Conservation (phyloP, 2,113 vertebrate genomes). For the Chauna torquata region DNA sequence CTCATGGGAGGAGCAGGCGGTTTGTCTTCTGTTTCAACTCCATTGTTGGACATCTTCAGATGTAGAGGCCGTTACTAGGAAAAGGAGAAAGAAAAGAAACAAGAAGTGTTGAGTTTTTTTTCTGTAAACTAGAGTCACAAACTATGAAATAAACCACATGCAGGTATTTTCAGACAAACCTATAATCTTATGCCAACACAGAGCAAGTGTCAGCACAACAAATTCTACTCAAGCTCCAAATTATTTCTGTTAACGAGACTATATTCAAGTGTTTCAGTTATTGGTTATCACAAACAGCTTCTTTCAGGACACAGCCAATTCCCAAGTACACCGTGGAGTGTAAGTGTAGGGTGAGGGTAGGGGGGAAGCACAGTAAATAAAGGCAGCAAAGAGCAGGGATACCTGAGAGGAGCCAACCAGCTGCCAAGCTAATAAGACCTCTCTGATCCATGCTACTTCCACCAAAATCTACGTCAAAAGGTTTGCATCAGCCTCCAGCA, state of each 20-base stretch:
- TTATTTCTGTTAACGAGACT: background rate
- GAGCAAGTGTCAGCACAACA: background rate
- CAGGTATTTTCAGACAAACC: background rate
- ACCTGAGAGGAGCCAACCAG: background rate
- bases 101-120: background rate
- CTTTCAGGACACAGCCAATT: background rate
- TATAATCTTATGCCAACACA: background rate
- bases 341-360: background rate
- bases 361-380: background rate
- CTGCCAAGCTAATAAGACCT: accelerated
- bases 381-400: background rate
- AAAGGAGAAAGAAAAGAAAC: background rate
- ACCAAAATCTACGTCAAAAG: background rate
- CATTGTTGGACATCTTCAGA: conserved; percentile 94
- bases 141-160: background rate
- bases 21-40: conserved; percentile 91
- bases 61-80: conserved; percentile 67
- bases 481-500: background rate
- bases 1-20: conserved; percentile 96
- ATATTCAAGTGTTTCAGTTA: background rate
- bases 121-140: background rate
- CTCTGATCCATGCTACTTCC: background rate
- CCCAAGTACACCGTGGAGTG: background rate
- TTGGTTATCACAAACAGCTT: background rate
- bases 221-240: background rate